A percentile compares a stretch with the other conserved stretches of the same genome.
Evolutionary conservation across 2,113 vertebrate genomes (phyloP).

Genomic region (Oceanites oceanicus): DNA sequence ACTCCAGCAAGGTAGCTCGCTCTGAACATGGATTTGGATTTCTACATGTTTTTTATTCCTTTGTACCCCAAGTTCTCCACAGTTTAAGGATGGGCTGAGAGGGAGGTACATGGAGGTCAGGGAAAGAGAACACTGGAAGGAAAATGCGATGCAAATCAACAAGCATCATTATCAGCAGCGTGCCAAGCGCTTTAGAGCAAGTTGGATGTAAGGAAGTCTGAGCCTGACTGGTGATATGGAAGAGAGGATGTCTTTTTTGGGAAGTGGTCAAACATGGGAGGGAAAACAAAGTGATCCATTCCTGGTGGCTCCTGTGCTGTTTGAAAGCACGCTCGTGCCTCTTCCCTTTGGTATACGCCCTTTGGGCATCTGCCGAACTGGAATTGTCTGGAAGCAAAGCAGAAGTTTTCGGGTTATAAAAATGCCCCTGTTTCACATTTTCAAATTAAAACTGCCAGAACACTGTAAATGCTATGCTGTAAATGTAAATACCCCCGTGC

Average conservation of each 20-base stretch:
- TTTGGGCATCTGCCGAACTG: background rate
- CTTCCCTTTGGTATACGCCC: background rate
- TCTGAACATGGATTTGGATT: background rate
- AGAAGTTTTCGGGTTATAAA: background rate
- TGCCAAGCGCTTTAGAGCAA: background rate
- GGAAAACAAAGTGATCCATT: background rate
- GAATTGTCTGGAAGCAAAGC: background rate
- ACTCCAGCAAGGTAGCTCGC: background rate
- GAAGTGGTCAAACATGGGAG: background rate
- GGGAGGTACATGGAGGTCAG: background rate
- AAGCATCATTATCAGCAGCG: background rate
- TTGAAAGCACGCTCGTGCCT: background rate
- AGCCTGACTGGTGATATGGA: background rate
- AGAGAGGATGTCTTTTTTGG: background rate
- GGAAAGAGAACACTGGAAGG: background rate
- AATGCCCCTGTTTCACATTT: background rate
- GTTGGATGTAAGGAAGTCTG: background rate
- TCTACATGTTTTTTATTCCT: background rate
- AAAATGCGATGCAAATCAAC: background rate
- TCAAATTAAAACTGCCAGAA: background rate
- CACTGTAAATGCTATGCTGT: background rate
- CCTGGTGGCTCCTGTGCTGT: background rate
- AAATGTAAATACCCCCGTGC: too few relatives aligned
- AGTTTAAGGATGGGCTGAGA: background rate
- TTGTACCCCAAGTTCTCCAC: background rate